Conservation (phyloP, 30 jellyfish, hydroid and myxozoan genomes). For the Nemopilema nomurai region DNA sequence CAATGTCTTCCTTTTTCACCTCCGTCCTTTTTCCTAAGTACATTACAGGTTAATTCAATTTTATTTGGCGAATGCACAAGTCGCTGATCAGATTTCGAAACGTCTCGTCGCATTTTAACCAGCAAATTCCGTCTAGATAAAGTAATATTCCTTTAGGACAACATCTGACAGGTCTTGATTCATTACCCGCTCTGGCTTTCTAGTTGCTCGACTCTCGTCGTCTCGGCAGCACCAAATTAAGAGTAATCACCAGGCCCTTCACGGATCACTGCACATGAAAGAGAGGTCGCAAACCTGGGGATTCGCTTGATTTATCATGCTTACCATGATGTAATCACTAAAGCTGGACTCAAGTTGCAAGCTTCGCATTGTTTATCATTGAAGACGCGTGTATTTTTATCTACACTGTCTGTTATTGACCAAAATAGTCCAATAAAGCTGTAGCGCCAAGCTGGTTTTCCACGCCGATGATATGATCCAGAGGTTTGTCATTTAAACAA, state of each 20-base stretch:
- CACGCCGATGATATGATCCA: conserved; percentile 12
- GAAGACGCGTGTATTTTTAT: conserved; percentile 35
- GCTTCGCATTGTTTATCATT: conserved; percentile 27
- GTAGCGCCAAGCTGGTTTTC: background rate
- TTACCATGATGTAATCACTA: conserved; percentile 60
- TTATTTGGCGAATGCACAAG: too few species aligned
- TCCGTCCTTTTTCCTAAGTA: background rate
- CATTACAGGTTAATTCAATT: too few species aligned
- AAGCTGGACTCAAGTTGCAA: conserved; percentile 61
- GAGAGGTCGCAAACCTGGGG: conserved; percentile 40
- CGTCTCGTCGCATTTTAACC: too few species aligned
- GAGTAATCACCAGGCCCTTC: background rate
- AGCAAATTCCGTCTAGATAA: background rate
- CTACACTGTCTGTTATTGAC: background rate
- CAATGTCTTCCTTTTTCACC: background rate
- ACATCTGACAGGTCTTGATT: background rate
- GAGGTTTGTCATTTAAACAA: background rate
- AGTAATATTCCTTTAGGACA: background rate
- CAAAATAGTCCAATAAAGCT: background rate
- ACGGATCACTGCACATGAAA: conserved; percentile 57
- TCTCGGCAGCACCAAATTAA: background rate
- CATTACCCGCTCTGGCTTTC: background rate
- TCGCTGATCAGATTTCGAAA: too few species aligned
- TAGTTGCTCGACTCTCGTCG: background rate
- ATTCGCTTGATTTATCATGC: conserved; percentile 49